Percentiles rank a stretch among this genome's conserved stretches.
phyloP scores from a whole-genome alignment of 2,888 invertebrate genomes.

The Caenorhabditis sp. region DNA sequence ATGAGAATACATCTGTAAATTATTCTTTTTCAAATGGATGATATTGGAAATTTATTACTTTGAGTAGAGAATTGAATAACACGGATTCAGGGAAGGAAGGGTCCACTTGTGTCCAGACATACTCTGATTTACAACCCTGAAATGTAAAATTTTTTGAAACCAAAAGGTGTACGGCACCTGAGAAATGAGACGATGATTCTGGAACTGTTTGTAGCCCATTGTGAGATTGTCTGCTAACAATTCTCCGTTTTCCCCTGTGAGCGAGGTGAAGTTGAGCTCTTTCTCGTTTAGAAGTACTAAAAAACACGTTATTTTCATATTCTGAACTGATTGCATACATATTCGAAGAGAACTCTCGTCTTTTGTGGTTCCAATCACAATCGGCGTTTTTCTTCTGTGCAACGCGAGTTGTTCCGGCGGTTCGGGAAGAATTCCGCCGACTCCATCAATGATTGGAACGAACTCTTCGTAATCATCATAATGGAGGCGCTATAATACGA shows the following conservation, averaged over 20 bases:
- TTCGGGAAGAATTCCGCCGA: constrained; percentile 76
- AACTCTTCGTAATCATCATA: constrained; percentile 78
- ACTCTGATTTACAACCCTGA: constrained; percentile 78
- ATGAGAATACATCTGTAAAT: constrained; percentile 78
- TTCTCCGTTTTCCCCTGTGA: constrained; percentile 70
- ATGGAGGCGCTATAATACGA: constrained; percentile 44
- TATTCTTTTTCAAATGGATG: not conserved
- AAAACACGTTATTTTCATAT: constrained; percentile 13
- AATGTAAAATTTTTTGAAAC: not conserved
- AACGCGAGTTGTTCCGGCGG: constrained; percentile 73
- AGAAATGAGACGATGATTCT: constrained; percentile 76
- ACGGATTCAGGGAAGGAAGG: constrained; percentile 69
- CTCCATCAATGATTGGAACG: constrained; percentile 78
- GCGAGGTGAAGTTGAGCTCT: constrained; percentile 72
- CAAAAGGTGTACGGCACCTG: too few relatives aligned
- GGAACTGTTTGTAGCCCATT: constrained; percentile 72
- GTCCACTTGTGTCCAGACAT: constrained; percentile 76
- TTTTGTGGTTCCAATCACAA: constrained; percentile 77
- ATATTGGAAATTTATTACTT: constrained; percentile 54
- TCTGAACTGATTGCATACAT: constrained; percentile 62
- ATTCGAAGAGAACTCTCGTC: constrained; percentile 78
- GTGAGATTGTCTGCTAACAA: constrained; percentile 76
- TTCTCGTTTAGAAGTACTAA: constrained; percentile 77
- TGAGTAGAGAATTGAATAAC: constrained; percentile 75
- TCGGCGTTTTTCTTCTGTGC: constrained; percentile 72